Conservation (phyloP, 2,113 vertebrate species). For the Gallinago media region DNA sequence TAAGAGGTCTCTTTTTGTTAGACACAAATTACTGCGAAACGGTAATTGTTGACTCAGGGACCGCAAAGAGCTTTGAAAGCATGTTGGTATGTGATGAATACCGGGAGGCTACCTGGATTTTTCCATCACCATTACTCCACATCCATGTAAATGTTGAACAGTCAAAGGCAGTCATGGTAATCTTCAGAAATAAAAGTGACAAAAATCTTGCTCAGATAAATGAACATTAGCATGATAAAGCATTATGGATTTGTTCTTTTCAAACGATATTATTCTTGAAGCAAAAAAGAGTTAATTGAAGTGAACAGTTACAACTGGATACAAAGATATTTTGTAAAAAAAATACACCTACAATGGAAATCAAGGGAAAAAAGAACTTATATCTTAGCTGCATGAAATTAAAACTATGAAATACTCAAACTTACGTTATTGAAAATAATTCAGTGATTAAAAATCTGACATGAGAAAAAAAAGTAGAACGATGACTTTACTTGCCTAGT, state of each 20-base stretch:
- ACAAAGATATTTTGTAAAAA: neutral
- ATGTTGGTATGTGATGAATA: neutral
- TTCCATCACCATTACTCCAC: neutral
- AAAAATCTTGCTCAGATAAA: neutral
- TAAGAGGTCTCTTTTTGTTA: neutral
- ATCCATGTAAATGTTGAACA: neutral
- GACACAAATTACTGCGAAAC: neutral
- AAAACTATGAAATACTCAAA: neutral
- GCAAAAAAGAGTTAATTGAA: neutral
- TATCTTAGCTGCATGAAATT: neutral
- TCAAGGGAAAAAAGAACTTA: neutral
- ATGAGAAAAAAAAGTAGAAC: neutral
- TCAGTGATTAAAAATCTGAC: neutral
- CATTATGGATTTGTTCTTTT: neutral
- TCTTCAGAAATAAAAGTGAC: neutral
- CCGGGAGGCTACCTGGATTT: neutral
- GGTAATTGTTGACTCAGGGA: neutral
- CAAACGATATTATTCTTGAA: neutral
- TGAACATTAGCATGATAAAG: neutral
- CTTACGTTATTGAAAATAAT: neutral
- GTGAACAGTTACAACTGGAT: neutral
- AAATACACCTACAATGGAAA: neutral
- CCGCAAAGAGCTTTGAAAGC: neutral
- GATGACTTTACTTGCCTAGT: neutral
- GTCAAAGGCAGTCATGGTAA: neutral